Base-by-base conservation (phyloP, 2,113 vertebrate species). In the Pollimyrus isidori region DNA sequence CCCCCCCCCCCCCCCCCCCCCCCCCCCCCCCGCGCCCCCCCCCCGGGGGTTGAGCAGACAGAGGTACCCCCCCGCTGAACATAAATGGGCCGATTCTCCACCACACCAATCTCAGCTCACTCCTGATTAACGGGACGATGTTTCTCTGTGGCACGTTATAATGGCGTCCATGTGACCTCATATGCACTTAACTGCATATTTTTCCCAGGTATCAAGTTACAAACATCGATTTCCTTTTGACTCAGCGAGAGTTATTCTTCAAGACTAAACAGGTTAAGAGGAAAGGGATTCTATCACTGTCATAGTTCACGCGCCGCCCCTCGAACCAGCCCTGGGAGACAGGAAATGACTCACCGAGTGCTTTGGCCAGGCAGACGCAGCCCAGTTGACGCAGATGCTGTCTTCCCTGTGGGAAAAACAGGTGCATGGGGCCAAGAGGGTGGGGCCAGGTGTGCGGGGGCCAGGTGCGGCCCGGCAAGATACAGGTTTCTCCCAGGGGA, bases 301-400 rank as follows among this genome's bases (percentile, higher is more conserved):
- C n/a, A 30, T 4, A 11, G 62, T 11, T 13, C 62, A 69, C 26
- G 26, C 0, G 26, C 84, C 9, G 13, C 19, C 23, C 46, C 19
- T 19, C 45, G 9, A 86, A 7, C 5, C 46, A 30, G n/a, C 46
- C 23, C 52, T 56, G 19, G 84, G 5, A 50, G 46, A 50, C 48
- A 86, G 84, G 84, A 86, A 86, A n/a, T 86, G 84, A 86, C 46
- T 86, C 84, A 86, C 48, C 13, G 84, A 30, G n/a, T 23, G 10
- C 62, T 69, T 26, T 69, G 35, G 13, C 73, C 73, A 80, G 73
- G 42, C 73, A 80, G 35, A 19, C 35, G 7, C 35, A 42, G 15
- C 30, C 15, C 73, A 17, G 73, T 26, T 69, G 73, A 80, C 30
- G 48, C 3, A 30, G 50, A 86, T 0, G 49, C 11, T 19, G 49